Evolutionary conservation across 2,888 invertebrate genomes (phyloP), one percentile per base, ranked within the genome.

Genomic region (Ashinkailepas kermadecensis): DNA sequence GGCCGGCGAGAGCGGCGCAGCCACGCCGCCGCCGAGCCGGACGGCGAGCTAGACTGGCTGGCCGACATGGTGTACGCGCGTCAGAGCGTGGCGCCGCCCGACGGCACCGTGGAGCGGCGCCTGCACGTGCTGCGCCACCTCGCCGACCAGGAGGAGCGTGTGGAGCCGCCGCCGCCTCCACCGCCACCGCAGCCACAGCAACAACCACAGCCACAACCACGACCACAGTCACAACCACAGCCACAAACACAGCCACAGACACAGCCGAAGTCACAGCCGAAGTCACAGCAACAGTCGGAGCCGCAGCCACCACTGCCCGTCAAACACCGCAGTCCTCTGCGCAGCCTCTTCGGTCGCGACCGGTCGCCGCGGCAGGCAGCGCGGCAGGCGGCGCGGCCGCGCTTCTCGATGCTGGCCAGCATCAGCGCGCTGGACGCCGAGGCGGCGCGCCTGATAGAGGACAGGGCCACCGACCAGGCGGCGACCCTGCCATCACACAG

Each of bases 21-120:
- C 18, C 18, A 12, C 18, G n/a, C 21, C 21, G 74, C 21, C 18
- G 54, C 74, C 9, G 74, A 56, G 54, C 56, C 74, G 54, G 74
- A 74, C 56, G 74, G 74, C 3, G 74, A 74, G 74, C 74, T 74
- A 10, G 74, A 74, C 74, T 74, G 74, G 74, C 74, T 74, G 74
- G 74, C 74, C 18, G 74, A 74, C 56, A 74, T 74, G 74, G 74
- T 74, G 74, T 74, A 74, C 74, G 74, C 74, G 21, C 54, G 74
- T 1, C 54, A 23, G 23, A 74, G 74, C 56, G 74, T 23, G 3
- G 74, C 74, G 54, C 74, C 74, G 74, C 74, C 74, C 0, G 74
- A 74, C 13, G 74, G 74, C 54, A 74, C 74, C 56, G 74, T 74
- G 21, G 74, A 74, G 74, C 18, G 74, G 11, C 74, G 74, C 7